Percentiles rank a stretch among this genome's conserved stretches.
phyloP scores from a whole-genome alignment of 64 coral and sea anemone species.

The Montipora capricornis region DNA sequence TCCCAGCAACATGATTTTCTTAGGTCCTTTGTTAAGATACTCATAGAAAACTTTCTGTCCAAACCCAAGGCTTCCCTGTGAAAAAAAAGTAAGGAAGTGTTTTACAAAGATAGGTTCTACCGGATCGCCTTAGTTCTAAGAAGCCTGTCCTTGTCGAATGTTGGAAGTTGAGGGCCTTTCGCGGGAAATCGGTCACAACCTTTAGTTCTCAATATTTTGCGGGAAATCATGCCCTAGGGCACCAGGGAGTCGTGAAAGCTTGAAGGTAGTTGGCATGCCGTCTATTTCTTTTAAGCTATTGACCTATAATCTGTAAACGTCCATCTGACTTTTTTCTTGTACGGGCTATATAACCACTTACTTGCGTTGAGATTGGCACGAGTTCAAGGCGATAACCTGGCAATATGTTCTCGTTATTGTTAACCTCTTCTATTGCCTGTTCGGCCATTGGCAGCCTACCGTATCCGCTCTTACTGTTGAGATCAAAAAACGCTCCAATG shows the following conservation, averaged over 20 bases:
- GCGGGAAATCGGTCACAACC: no score
- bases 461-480: slow-evolving; percentile 38
- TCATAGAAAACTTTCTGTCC: slow-evolving; percentile 35
- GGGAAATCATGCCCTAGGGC: no score
- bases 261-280: no score
- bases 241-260: no score
- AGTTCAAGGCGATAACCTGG: slow-evolving; percentile 63
- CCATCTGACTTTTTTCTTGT: background rate
- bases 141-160: no score
- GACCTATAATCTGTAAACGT: no score
- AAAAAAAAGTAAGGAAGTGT: background rate
- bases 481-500: slow-evolving; percentile 84
- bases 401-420: slow-evolving; percentile 60
- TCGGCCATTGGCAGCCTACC: slow-evolving; percentile 59
- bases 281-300: no score
- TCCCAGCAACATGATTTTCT: slow-evolving; percentile 86
- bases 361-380: slow-evolving; percentile 75
- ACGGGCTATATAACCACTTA: background rate
- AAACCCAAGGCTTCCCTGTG: slow-evolving; percentile 36
- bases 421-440: slow-evolving; percentile 82
- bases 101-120: no score
- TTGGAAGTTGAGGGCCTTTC: no score
- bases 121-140: no score
- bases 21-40: slow-evolving; percentile 49
- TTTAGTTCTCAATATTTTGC: no score